A percentile compares a stretch with the other conserved stretches of the same genome.
Conservation (phyloP, 2,113 vertebrate species). For the Climacteris rufus region DNA sequence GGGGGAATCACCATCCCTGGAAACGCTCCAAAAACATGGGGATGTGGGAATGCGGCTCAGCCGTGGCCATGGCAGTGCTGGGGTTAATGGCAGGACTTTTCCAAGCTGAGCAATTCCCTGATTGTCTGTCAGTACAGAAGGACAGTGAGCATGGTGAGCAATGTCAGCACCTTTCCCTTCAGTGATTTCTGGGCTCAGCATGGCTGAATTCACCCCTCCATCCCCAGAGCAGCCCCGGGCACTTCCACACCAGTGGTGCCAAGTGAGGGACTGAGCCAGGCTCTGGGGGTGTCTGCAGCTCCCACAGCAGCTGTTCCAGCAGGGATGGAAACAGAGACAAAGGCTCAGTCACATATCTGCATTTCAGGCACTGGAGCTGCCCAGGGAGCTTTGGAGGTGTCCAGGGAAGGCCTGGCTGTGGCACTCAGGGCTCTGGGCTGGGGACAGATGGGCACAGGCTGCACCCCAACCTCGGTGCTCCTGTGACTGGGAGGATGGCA, state of each 20-base stretch:
- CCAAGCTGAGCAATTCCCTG: neutral
- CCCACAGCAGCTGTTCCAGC: accelerated
- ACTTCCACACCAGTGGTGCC: neutral
- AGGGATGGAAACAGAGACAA: neutral
- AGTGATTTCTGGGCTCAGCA: neutral
- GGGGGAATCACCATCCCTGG: neutral
- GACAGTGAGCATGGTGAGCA: accelerated
- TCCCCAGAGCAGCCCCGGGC: neutral
- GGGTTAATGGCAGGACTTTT: neutral
- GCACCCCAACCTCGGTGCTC: neutral
- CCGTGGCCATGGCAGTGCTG: neutral
- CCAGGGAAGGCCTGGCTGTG: accelerated
- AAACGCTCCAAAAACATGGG: accelerated
- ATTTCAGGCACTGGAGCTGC: neutral
- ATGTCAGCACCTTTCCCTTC: neutral
- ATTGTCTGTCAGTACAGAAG: neutral
- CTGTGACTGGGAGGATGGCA: neutral
- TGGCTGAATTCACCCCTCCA: neutral
- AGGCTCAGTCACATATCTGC: accelerated
- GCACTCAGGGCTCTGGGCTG: neutral
- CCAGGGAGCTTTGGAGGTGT: neutral
- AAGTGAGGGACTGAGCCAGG: neutral
- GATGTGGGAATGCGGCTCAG: neutral
- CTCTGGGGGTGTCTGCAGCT: accelerated
- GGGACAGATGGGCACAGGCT: neutral